A percentile compares a stretch with the other conserved stretches of the same genome.
Conservation (phyloP, 2,113 vertebrate species). For the Pollachius pollachius region DNA sequence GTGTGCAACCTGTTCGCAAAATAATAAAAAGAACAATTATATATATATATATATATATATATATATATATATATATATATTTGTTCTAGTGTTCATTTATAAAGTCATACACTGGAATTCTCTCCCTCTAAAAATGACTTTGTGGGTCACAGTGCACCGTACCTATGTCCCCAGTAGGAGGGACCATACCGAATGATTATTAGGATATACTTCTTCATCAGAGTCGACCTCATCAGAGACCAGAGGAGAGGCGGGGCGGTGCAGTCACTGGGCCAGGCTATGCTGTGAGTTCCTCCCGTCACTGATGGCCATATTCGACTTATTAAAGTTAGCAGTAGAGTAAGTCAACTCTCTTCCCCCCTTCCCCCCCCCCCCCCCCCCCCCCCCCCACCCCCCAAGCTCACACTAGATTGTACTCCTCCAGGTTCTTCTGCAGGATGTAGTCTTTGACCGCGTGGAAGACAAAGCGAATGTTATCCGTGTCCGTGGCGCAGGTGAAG, state of each 20-base stretch:
- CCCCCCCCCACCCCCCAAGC: slow-evolving; percentile 20
- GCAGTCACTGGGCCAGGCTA: slow-evolving; percentile 42
- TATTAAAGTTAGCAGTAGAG: slow-evolving; percentile 25
- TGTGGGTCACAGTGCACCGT: slow-evolving; percentile 35
- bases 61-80: background rate
- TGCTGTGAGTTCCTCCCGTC: slow-evolving; percentile 29
- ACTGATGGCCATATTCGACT: slow-evolving; percentile 49
- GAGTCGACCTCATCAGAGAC: slow-evolving; percentile 24
- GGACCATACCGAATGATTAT: slow-evolving; percentile 47
- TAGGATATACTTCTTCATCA: slow-evolving; percentile 44
- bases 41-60: background rate
- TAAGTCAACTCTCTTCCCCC: background rate
- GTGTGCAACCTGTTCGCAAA: slow-evolving; percentile 24
- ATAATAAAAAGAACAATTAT: slow-evolving; percentile 26
- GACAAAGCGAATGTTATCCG: slow-evolving; percentile 74
- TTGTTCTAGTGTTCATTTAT: slow-evolving; percentile 33
- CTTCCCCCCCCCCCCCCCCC: slow-evolving; percentile 14
- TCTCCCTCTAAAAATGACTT: slow-evolving; percentile 18
- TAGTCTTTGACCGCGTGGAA: slow-evolving; percentile 72
- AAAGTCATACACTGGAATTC: slow-evolving; percentile 12
- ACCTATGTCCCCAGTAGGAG: slow-evolving; percentile 38
- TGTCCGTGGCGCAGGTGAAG: slow-evolving; percentile 77
- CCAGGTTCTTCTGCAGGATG: slow-evolving; percentile 80
- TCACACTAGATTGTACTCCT: slow-evolving; percentile 79
- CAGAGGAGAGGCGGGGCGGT: slow-evolving; percentile 49